A percentile compares a stretch with the other conserved stretches of the same genome.
Conservation (phyloP, 2,888 invertebrate genomes). For the Seladonia tumulorum region DNA sequence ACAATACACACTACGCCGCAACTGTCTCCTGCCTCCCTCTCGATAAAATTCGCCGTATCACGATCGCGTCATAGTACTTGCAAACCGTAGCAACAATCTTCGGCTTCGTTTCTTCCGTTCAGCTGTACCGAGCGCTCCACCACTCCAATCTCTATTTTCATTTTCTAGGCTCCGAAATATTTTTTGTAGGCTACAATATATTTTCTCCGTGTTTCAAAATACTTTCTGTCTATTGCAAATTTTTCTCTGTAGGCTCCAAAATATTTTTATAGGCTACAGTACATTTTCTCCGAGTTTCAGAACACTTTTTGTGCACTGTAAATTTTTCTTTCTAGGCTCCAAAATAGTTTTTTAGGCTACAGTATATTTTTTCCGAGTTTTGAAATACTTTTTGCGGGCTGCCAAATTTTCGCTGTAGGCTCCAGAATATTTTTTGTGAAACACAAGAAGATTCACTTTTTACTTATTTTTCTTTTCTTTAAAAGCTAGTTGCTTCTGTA, state of each 20-base stretch:
- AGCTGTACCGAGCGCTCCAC: background rate
- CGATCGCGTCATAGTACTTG: background rate
- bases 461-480: no score
- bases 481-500: no score
- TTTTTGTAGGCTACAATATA: background rate
- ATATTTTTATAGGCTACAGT: background rate
- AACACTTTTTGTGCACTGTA: background rate
- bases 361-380: no score
- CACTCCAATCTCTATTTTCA: no score
- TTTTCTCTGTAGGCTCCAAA: no score
- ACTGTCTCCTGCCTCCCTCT: background rate
- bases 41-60: background rate
- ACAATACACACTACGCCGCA: background rate
- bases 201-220: background rate
- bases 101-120: background rate
- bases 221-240: no score
- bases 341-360: no score
- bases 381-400: no score
- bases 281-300: background rate
- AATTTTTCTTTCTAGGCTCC: no score
- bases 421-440: no score
- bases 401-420: no score
- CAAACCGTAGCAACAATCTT: background rate
- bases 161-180: background rate
- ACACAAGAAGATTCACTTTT: no score